Evolutionary conservation across 2,113 vertebrate genomes (phyloP), one percentile per base, ranked within the genome.

Genomic region (Apistogramma diplotaenia): DNA sequence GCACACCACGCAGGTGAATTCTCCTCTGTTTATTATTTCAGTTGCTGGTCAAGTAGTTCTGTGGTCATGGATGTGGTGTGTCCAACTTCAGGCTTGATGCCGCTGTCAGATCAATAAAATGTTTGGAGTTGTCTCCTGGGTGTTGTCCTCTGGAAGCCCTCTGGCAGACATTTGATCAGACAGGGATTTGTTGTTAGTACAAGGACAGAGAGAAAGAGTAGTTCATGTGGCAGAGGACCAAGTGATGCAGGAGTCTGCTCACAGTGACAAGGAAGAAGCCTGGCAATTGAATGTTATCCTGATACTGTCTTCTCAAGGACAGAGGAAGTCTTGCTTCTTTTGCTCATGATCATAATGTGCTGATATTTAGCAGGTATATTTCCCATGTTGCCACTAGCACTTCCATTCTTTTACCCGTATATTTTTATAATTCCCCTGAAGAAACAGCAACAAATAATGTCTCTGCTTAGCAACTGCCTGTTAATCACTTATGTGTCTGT

Each of bases 21-120:
- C 46, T 53, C 25, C 35, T 51, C 37, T 43, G 70, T 88, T 60
- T 67, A 54, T 86, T 53, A 37, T 43, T 43, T 79, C 62, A 53
- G 56, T 72, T 56, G 71, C 76, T 56, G 57, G 65, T 46, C 61
- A 51, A 81, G 76, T 71, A 59, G 33, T 74, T 61, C 65, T 80
- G 37, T 73, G 83, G 87, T 15, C 43, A 49, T 27, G 16, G 55
- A 74, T 3, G 0, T 3, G 13, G 67, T 23, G 35, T 51, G 58
- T 81, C 61, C 62, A 76, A 78, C 74, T 86, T 84, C 54, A 56
- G 67, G 57, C 76, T 75, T 74, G 61, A 83, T 87, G 76, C 88
- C 74, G 21, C 75, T 43, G 70, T 84, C 73, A 46, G 70, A 88
- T 87, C 80, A 43, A 91, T 87, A 74, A 49, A 74, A 82, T 80